These are phyloP conservation scores for Frieseomelitta varia DNA, from an alignment of 1,140 invertebrate genomes.

Conservation along the genomic window DNA sequence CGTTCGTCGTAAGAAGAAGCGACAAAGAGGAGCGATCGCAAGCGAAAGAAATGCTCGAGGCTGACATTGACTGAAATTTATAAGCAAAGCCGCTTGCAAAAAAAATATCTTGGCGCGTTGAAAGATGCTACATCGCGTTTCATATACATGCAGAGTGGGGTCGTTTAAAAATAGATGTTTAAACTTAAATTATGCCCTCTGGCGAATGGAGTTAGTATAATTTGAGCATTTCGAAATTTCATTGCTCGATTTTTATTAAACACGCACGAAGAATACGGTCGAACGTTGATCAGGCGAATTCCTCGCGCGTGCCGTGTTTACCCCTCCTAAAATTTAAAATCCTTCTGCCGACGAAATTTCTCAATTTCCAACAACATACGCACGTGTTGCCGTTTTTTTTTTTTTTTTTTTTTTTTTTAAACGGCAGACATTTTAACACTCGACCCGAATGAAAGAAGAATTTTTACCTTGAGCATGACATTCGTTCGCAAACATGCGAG, in stretches of 20 bases:
- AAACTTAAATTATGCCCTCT: conserved; percentile 71
- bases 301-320: no score
- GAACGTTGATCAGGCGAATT: neutral
- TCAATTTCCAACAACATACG: neutral
- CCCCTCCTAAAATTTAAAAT: neutral
- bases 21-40: neutral
- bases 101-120: conserved; percentile 38
- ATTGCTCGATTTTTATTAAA: conserved; percentile 25
- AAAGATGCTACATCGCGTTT: conserved; percentile 55
- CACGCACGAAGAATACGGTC: neutral
- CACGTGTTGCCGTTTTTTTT: no score
- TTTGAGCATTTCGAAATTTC: conserved; percentile 60
- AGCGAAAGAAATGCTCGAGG: neutral
- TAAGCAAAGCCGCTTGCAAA: neutral
- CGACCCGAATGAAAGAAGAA: conserved; percentile 9
- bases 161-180: conserved; percentile 70
- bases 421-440: neutral
- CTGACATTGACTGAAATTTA: neutral
- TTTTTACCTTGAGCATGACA: conserved; percentile 38
- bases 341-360: neutral
- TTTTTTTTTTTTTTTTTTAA: no score
- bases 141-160: conserved; percentile 59
- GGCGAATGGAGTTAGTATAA: conserved; percentile 56
- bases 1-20: neutral
- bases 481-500: conserved; percentile 20